Evolutionary conservation across 2,888 invertebrate species (phyloP), one percentile per base, ranked within the genome.

Genomic region (Cyaniris semiargus): DNA sequence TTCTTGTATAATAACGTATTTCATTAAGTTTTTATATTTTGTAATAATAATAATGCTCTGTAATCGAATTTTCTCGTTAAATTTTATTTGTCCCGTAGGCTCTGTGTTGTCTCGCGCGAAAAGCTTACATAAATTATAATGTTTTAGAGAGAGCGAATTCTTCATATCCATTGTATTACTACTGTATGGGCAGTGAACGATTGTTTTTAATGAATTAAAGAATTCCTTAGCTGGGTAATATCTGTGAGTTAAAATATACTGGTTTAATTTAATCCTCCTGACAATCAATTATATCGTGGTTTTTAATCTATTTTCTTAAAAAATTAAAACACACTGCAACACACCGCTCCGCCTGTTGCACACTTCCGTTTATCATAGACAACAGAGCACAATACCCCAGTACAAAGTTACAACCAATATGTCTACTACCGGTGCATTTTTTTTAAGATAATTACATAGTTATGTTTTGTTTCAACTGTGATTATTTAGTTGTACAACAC

Each of bases 401-500:
- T 92, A 93, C 92, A 92, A 91, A 90, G 83, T 82, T 82, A 81
- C 79, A 82, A 60, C 79, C 81, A 78, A 75, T 70, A 79, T 76
- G 75, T 77, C 78, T 76, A 70, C 75, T 70, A 77, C 80, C 80
- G 81, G 84, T 84, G 86, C 84, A 84, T 85, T 88, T 89, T 86
- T 86, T 87, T 90, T 90, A 87, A 91, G 86, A 89, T 86, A 87
- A 86, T 85, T 86, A 88, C 85, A 87, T 88, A 88, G 86, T 89
- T 91, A 90, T 88, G 91, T 94, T 94, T 94, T 91, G 93, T 94
- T 94, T 94, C 90, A 93, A 94, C 94, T 94, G 94, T 95, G 94
- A 94, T 94, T 94, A 93, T 93, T 94, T 94, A 94, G 94, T 94
- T 94, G 93, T 94, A 94, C 94, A 94, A 94, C 91, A 94, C 92